These are phyloP conservation scores for Ptilodon capucinus DNA, from an alignment of 2,888 invertebrate genomes.

Conservation along the genomic window DNA sequence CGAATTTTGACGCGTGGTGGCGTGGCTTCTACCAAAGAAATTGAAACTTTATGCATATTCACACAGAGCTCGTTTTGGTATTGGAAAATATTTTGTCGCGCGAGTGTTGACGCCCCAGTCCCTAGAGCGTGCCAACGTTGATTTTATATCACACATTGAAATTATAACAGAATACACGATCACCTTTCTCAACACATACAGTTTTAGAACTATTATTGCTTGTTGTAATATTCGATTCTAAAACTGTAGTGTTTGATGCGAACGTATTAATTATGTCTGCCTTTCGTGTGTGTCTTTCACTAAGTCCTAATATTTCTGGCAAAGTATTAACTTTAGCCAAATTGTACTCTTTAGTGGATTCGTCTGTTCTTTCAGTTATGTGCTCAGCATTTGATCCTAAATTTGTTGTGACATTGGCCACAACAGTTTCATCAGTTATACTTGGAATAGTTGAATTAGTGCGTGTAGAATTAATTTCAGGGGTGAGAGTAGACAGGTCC, in stretches of 20 bases:
- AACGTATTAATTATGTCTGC: not conserved
- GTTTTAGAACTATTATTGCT: slow-evolving; percentile 3
- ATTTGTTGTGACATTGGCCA: not conserved
- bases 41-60: too few species aligned
- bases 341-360: not conserved
- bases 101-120: too few species aligned
- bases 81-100: too few species aligned
- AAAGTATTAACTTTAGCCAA: not conserved
- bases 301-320: not conserved
- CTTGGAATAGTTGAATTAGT: not conserved
- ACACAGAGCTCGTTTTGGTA: too few species aligned
- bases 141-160: slow-evolving; percentile 2
- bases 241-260: not conserved
- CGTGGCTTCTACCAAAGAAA: too few species aligned
- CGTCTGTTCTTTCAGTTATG: not conserved
- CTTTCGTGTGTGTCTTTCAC: not conserved
- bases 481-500: not conserved
- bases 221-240: not conserved
- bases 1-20: too few species aligned
- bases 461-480: not conserved
- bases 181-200: slow-evolving; percentile 50
- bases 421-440: not conserved
- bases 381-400: not conserved
- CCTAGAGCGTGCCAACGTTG: too few species aligned
- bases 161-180: slow-evolving; percentile 53